Conservation (phyloP, 2,888 invertebrate species). For the Scrobipalpa atriplicella region DNA sequence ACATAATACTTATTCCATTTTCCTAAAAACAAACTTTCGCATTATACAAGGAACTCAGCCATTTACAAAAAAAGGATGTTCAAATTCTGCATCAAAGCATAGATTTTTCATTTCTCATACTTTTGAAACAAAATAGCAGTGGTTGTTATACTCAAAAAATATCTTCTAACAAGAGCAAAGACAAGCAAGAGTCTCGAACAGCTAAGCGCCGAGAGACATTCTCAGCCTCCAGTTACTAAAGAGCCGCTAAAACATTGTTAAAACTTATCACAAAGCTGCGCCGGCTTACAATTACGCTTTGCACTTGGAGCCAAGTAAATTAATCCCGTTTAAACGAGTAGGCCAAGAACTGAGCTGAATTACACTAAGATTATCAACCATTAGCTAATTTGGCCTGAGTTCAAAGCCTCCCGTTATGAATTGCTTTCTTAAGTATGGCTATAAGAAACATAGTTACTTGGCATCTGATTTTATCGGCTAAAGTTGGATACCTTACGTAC, state of each 20-base stretch:
- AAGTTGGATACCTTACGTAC: not conserved
- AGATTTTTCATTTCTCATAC: too few species aligned
- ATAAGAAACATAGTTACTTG: constrained; percentile 8
- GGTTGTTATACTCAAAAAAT: too few species aligned
- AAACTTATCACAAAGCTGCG: constrained; percentile 9
- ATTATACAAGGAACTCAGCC: too few species aligned
- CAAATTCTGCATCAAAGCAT: too few species aligned
- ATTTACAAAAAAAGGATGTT: too few species aligned
- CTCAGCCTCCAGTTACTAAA: constrained; percentile 2
- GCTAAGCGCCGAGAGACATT: not conserved
- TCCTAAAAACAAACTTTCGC: too few species aligned
- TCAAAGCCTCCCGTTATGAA: constrained; percentile 53
- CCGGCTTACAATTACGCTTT: constrained; percentile 17
- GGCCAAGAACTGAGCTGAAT: constrained; percentile 51
- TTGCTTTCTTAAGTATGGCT: constrained; percentile 23
- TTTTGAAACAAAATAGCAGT: too few species aligned
- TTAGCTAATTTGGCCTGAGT: constrained; percentile 64
- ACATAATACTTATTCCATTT: too few species aligned
- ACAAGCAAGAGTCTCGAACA: not conserved
- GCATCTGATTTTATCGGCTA: not conserved
- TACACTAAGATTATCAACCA: constrained; percentile 68
- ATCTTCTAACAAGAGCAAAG: not conserved
- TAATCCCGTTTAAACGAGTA: constrained; percentile 15
- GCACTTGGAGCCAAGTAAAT: constrained; percentile 17
- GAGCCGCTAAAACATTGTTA: constrained; percentile 15